phyloP scores from a whole-genome alignment of 2,888 invertebrate genomes.

The Pogonocherus hispidulus region DNA sequence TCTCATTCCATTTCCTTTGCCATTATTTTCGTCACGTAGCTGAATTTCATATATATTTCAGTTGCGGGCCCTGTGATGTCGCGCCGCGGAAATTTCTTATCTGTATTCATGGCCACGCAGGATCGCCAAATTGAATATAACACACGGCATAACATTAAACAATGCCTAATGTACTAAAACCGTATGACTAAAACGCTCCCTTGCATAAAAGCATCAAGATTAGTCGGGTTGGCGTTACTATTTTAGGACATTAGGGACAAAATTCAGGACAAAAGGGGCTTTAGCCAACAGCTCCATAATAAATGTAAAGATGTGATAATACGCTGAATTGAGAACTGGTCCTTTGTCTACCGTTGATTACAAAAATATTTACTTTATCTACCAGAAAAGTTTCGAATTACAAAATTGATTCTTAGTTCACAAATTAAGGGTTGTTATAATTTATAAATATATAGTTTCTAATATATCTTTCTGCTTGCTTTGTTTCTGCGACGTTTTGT shows the following conservation, averaged over 20 bases:
- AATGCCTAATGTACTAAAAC: background rate
- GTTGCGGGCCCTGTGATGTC: background rate
- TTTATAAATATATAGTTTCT: too few species aligned
- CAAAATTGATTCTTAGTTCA: too few species aligned
- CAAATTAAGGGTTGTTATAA: too few species aligned
- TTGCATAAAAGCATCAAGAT: background rate
- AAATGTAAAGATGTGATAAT: too few species aligned
- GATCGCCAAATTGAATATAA: background rate
- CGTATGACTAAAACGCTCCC: background rate
- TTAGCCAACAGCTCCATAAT: too few species aligned
- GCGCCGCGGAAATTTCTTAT: constrained; percentile 1
- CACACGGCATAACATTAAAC: background rate
- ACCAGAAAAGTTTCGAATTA: too few species aligned
- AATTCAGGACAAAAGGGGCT: background rate
- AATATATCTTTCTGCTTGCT: too few species aligned
- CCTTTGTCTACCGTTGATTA: too few species aligned
- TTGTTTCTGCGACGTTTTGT: too few species aligned
- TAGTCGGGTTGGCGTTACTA: background rate
- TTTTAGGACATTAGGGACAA: too few species aligned
- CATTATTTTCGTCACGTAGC: constrained; percentile 7
- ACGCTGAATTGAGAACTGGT: too few species aligned
- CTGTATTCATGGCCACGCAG: background rate
- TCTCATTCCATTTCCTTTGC: background rate
- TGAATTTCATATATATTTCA: background rate
- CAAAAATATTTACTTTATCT: too few species aligned